Conservation (phyloP, 2,113 vertebrate genomes). For the chimpanzee (Pan troglodytes) region NHGRI_mPanTro3-v2.1_pri NC_086015.1:180609001-180609500, state of each 20-base stretch:
- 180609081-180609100: not conserved
- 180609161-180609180: not conserved
- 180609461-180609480: not conserved
- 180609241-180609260: not conserved
- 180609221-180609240: fast-evolving
- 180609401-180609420: not conserved
- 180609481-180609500: not conserved
- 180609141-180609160: not conserved
- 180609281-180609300: not conserved
- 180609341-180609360: not conserved
- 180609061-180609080: not conserved
- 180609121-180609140: not conserved
- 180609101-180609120: too few species aligned
- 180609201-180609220: not conserved
- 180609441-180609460: not conserved
- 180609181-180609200: not conserved
- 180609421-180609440: not conserved
- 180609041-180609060: not conserved
- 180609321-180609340: not conserved
- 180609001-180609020: not conserved
- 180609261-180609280: not conserved
- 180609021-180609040: not conserved
- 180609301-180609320: not conserved
- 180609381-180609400: not conserved
- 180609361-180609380: constrained; percentile 22